Evolutionary conservation across 2,797 vertebrate species (phyloP).

Genomic region (Luscinia megarhynchos): DNA sequence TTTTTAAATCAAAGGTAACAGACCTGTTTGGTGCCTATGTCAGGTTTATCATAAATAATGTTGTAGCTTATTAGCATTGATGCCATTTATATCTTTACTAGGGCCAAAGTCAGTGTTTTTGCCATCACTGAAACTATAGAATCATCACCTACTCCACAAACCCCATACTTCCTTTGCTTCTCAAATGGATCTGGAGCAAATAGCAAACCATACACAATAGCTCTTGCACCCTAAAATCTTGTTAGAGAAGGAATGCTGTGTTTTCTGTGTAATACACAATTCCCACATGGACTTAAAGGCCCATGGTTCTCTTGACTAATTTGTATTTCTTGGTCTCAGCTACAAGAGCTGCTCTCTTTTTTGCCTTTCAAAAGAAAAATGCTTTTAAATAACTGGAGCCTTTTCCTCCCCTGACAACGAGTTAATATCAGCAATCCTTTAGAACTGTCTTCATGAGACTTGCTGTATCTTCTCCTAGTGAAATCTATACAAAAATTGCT

Average conservation of each 20-base stretch:
- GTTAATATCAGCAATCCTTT: neutral
- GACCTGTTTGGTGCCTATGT: neutral
- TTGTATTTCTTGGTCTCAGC: neutral
- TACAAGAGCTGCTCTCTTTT: neutral
- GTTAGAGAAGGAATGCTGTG: neutral
- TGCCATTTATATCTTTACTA: neutral
- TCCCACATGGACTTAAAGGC: neutral
- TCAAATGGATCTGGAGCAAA: neutral
- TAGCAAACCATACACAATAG: neutral
- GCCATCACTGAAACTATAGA: neutral
- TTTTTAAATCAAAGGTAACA: neutral
- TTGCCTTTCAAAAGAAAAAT: neutral
- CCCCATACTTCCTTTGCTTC: neutral
- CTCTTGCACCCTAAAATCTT: neutral
- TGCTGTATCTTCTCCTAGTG: neutral
- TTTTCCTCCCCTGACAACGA: neutral
- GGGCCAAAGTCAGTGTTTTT: neutral
- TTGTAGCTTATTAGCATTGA: neutral
- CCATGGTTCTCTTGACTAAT: neutral
- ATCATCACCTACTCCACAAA: neutral
- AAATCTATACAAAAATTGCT: neutral
- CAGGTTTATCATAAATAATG: neutral
- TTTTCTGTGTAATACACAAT: neutral
- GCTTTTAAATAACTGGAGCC: neutral
- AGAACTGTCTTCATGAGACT: neutral